These are phyloP conservation scores for Margarornis squamiger DNA, from an alignment of 2,797 vertebrate species.

Conservation along the genomic window DNA sequence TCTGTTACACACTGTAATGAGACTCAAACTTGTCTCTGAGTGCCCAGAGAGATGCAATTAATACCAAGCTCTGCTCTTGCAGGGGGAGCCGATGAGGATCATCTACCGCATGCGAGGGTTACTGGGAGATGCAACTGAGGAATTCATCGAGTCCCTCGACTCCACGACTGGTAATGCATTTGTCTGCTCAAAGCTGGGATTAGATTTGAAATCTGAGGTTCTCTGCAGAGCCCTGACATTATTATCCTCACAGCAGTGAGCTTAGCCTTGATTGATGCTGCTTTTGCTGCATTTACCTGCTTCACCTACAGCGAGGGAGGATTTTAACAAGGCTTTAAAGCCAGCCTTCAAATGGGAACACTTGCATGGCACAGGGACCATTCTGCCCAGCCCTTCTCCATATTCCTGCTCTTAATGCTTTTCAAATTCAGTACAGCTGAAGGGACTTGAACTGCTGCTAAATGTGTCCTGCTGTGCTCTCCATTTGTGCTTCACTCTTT, in stretches of 20 bases:
- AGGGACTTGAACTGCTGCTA: neutral
- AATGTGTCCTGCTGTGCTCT: neutral
- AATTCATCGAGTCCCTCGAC: conserved; percentile 97
- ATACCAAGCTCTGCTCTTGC: neutral
- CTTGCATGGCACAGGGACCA: neutral
- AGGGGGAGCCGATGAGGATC: conserved; percentile 99
- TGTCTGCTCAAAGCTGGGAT: neutral
- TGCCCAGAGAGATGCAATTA: neutral
- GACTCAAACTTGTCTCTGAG: rapidly evolving
- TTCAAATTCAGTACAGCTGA: neutral
- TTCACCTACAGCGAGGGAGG: conserved; percentile 13
- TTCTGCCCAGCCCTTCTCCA: neutral
- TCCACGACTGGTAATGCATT: conserved; percentile 90
- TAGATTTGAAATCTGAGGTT: neutral
- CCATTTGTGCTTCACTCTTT: neutral
- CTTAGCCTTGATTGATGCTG: neutral
- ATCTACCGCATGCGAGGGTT: conserved; percentile 98
- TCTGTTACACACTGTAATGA: neutral
- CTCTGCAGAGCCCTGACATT: conserved; percentile 13
- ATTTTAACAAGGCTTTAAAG: neutral
- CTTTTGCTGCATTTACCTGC: conserved; percentile 44
- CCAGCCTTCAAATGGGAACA: neutral
- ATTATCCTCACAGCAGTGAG: conserved; percentile 37
- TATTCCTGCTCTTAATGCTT: neutral
- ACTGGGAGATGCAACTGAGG: conserved; percentile 95